Percentiles rank a stretch among this genome's conserved stretches.
phyloP scores from a whole-genome alignment of 2,797 vertebrate genomes.

The Anomalospiza imberbis region DNA sequence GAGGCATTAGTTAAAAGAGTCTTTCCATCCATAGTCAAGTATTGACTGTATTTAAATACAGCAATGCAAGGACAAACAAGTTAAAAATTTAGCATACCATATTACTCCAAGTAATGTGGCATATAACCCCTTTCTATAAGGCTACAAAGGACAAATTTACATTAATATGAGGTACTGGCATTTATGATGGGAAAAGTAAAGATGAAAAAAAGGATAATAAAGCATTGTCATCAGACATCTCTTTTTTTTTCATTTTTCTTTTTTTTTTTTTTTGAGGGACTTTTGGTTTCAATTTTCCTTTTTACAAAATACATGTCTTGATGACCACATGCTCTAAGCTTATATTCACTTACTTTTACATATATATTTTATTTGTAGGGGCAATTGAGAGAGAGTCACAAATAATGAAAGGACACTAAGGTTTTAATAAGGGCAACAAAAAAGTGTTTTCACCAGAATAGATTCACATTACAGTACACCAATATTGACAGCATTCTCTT shows the following conservation, averaged over 20 bases:
- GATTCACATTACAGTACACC: slow-evolving; percentile 82
- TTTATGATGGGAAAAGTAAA: slow-evolving; percentile 25
- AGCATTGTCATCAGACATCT: slow-evolving; percentile 62
- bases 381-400: slow-evolving; percentile 79
- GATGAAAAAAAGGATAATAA: slow-evolving; percentile 15
- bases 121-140: slow-evolving; percentile 11
- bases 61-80: slow-evolving; percentile 34
- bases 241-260: not conserved
- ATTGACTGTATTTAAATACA: slow-evolving; percentile 53
- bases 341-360: slow-evolving; percentile 47
- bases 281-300: not conserved
- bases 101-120: slow-evolving; percentile 37
- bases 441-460: slow-evolving; percentile 75
- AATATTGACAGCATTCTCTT: slow-evolving; percentile 81
- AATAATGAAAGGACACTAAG: slow-evolving; percentile 79
- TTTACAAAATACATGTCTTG: slow-evolving; percentile 66
- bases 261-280: not conserved
- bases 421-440: slow-evolving; percentile 79
- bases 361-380: slow-evolving; percentile 48
- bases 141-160: slow-evolving; percentile 8
- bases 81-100: not conserved
- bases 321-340: slow-evolving; percentile 63
- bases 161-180: slow-evolving; percentile 40
- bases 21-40: slow-evolving; percentile 11
- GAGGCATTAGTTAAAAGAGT: slow-evolving; percentile 32